phyloP scores from a whole-genome alignment of 2,797 vertebrate species.

The Scyliorhinus canicula region DNA sequence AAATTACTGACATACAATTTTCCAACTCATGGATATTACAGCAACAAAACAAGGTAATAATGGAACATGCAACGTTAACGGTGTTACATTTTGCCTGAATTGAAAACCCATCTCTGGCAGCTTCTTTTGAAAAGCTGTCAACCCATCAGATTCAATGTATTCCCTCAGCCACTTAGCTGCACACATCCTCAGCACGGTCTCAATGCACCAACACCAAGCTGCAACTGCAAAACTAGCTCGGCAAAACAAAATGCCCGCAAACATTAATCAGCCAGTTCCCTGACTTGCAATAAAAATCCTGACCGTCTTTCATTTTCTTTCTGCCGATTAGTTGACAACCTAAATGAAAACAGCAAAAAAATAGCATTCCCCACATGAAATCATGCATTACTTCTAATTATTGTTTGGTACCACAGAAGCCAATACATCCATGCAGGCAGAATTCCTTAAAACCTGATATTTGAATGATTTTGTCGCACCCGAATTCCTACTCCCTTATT shows the following conservation, averaged over 20 bases:
- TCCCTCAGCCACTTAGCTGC: background rate
- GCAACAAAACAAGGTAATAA: background rate
- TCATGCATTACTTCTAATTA: background rate
- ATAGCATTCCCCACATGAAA: background rate
- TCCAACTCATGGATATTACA: background rate
- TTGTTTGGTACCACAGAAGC: background rate
- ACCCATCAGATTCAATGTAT: background rate
- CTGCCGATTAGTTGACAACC: background rate
- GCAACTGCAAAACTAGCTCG: background rate
- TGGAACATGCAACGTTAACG: background rate
- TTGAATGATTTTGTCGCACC: background rate
- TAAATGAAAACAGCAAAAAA: background rate
- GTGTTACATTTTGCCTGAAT: background rate
- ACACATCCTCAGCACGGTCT: background rate
- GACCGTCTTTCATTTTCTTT: background rate
- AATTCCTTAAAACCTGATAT: background rate
- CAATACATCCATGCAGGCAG: background rate
- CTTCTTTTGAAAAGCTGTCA: background rate
- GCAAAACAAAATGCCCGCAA: background rate
- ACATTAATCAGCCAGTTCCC: background rate
- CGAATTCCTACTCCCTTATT: background rate
- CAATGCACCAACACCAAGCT: background rate
- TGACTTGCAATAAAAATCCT: background rate
- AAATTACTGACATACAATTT: background rate
- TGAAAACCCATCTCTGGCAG: background rate